Conservation (phyloP, 2,113 vertebrate species). For the Promerops cafer region DNA sequence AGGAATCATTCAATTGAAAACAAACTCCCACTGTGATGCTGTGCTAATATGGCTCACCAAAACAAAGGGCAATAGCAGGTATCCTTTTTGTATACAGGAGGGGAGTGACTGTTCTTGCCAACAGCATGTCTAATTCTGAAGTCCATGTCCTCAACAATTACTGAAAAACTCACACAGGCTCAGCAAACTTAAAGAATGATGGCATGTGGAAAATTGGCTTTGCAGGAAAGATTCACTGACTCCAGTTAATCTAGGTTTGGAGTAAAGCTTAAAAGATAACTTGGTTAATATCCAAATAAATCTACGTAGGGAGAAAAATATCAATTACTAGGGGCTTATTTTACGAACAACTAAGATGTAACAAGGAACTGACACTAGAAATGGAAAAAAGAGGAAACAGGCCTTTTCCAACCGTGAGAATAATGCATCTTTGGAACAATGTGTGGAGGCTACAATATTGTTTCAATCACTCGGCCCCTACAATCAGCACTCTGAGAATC, state of each 20-base stretch:
- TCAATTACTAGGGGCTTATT: neutral
- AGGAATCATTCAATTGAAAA: neutral
- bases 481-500: neutral
- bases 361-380: neutral
- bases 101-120: neutral
- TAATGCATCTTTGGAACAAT: neutral
- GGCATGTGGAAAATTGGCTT: neutral
- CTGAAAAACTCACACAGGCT: neutral
- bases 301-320: neutral
- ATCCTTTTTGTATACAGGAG: neutral
- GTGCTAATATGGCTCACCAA: neutral
- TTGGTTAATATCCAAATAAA: neutral
- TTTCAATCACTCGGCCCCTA: neutral
- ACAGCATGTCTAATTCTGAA: neutral
- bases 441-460: fast-evolving
- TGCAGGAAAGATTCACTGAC: neutral
- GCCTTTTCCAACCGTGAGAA: neutral
- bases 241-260: neutral
- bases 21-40: neutral
- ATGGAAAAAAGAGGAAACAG: neutral
- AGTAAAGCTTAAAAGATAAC: neutral
- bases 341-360: neutral
- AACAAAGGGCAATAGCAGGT: neutral
- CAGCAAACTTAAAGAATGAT: neutral
- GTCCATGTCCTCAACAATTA: neutral